phyloP scores from a whole-genome alignment of 2,113 vertebrate species.

The Ornithorhynchus anatinus region DNA sequence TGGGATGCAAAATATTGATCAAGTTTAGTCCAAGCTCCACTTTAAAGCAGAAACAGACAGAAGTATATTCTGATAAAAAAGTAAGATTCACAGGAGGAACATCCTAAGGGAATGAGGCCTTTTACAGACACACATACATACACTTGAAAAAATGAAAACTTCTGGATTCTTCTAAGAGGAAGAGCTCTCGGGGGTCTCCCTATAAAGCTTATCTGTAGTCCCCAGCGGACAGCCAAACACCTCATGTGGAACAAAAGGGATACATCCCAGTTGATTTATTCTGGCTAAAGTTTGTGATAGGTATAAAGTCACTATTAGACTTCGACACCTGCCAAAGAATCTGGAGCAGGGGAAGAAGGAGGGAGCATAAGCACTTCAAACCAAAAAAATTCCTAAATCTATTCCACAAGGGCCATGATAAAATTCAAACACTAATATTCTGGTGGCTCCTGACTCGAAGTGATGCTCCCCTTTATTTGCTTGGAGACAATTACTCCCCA shows the following conservation, averaged over 20 bases:
- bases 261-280: neutral
- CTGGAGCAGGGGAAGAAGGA: no score
- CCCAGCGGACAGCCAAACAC: neutral
- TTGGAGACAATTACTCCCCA: no score
- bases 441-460: no score
- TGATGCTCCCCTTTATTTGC: no score
- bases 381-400: no score
- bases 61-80: constrained; percentile 69
- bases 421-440: no score
- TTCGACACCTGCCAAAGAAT: neutral
- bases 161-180: neutral
- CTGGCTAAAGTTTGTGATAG: neutral
- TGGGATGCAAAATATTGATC: constrained; percentile 96
- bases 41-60: constrained; percentile 71
- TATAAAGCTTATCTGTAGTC: neutral
- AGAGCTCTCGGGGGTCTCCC: neutral
- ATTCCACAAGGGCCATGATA: no score
- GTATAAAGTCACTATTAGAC: neutral
- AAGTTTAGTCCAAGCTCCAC: constrained; percentile 80
- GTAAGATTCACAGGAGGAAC: constrained; percentile 61
- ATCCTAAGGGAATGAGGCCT: constrained; percentile 24
- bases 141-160: neutral
- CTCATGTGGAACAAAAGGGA: neutral
- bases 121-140: neutral
- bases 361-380: no score